Conservation (phyloP, 2,888 invertebrate genomes). For the Xestia sexstrigata region DNA sequence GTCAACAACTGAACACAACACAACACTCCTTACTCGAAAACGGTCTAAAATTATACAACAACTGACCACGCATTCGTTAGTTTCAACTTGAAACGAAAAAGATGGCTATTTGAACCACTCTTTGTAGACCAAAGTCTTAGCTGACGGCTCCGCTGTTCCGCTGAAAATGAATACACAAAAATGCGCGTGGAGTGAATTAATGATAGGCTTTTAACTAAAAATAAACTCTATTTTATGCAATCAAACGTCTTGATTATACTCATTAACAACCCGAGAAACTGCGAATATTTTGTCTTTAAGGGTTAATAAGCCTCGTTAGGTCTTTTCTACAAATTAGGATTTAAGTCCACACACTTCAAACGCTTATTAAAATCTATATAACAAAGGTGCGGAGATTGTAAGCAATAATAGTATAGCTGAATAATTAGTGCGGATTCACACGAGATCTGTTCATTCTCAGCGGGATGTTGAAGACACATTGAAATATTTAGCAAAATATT, state of each 20-base stretch:
- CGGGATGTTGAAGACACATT: conserved; percentile 49
- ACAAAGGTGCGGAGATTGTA: conserved; percentile 43
- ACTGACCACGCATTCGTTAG: conserved; percentile 48
- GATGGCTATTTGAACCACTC: conserved; percentile 48
- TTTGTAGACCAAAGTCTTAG: conserved; percentile 57
- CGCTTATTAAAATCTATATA: conserved; percentile 39
- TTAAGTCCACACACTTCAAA: conserved; percentile 44
- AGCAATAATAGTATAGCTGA: conserved; percentile 63
- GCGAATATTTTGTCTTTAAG: conserved; percentile 21
- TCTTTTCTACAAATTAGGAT: conserved; percentile 46
- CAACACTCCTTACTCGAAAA: conserved; percentile 39
- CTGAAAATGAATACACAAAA: conserved; percentile 53
- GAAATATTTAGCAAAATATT: conserved; percentile 46
- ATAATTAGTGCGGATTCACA: conserved; percentile 23
- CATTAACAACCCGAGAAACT: conserved; percentile 27
- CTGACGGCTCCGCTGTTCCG: conserved; percentile 60
- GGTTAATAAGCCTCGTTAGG: conserved; percentile 3
- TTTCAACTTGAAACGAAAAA: conserved; percentile 39
- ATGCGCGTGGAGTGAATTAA: conserved; percentile 31
- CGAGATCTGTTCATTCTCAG: conserved; percentile 51
- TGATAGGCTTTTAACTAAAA: conserved; percentile 40
- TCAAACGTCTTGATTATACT: conserved; percentile 37
- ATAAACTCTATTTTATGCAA: conserved; percentile 34
- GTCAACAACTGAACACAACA: conserved; percentile 75
- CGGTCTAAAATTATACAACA: conserved; percentile 61